These are phyloP conservation scores for Stegana nigrithorax DNA, from an alignment of 2,888 invertebrate genomes.

Conservation along the genomic window DNA sequence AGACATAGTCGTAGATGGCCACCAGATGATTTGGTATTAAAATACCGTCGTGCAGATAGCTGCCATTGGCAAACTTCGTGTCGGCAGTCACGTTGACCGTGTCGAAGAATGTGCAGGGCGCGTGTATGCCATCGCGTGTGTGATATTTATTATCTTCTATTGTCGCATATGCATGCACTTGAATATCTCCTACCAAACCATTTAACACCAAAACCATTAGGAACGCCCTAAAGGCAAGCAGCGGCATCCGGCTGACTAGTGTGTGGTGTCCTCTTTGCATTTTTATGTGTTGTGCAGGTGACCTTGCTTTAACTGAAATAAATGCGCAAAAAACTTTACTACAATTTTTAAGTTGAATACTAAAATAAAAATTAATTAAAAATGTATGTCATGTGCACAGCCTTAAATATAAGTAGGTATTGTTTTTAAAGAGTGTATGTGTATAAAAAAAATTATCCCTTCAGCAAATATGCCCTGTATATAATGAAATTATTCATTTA, in stretches of 20 bases:
- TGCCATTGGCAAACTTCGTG: constrained; percentile 53
- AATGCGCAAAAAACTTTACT: too few species aligned
- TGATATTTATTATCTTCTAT: constrained; percentile 37
- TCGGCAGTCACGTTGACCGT: constrained; percentile 64
- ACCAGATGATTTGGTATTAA: constrained; percentile 57
- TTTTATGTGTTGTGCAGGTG: too few species aligned
- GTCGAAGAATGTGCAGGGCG: constrained; percentile 56
- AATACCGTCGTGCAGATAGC: constrained; percentile 57
- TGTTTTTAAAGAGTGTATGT: too few species aligned
- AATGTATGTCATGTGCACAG: too few species aligned
- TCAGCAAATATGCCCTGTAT: too few species aligned
- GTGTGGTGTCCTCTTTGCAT: too few species aligned
- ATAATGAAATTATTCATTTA: too few species aligned
- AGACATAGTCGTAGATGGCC: constrained; percentile 56
- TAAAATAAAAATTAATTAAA: too few species aligned
- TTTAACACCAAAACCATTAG: neutral
- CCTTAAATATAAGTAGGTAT: too few species aligned
- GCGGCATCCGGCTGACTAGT: neutral
- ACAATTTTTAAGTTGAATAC: too few species aligned
- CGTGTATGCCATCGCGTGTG: constrained; percentile 51
- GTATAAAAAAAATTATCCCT: too few species aligned
- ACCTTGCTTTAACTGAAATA: too few species aligned
- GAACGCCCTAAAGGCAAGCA: neutral
- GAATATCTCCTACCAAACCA: neutral
- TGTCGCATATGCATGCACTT: neutral